Evolutionary conservation across 2,797 vertebrate genomes (phyloP), one percentile per base, ranked within the genome.

Genomic region (Pipistrellus pygmaeus): DNA sequence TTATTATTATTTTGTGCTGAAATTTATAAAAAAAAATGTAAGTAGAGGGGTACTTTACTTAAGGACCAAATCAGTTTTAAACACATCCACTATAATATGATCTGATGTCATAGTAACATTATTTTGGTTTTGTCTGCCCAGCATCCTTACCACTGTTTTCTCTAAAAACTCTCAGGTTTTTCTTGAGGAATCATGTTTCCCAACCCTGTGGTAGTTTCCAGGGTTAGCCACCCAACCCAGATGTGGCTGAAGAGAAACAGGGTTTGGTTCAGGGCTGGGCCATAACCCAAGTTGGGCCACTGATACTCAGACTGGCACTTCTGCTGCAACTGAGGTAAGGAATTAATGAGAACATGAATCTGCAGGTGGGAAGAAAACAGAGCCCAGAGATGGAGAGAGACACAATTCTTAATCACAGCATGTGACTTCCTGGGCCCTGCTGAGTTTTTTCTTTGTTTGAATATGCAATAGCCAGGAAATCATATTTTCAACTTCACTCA

Each of bases 1-100:
- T 48, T 83, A 51, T 87, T 90, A 57, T 68, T 82, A 55, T 57
- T 95, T 64, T 82, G 35, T 41, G n/a, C 17, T 80, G 8, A 60
- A 91, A 85, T 51, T 96, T 32, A 53, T 55, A 23, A 4, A 83
- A 87, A 92, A 87, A 92, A 89, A 68, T 1, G 3, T 17, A 55
- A 84, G 13, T n/a, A 60, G 66, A 91, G n/a, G 44, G 11, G 41
- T 13, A 75, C n/a, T 89, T 82, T 32, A 41, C 23, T 68, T 84
- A 91, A 81, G 48, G 35, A 84, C 21, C 44, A 73, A 51, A 68
- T 81, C n/a, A 25, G 44, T 46, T 64, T 82, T 76, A 71, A 84
- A 84, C 27, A 93, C 3, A 18, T n/a, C 23, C 27, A n/a, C 35
- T 78, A 25, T n/a, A 78, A 82, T 23, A 57, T 15, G 46, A 32